phyloP scores from a whole-genome alignment of 2,797 vertebrate genomes.

The Masticophis lateralis region DNA sequence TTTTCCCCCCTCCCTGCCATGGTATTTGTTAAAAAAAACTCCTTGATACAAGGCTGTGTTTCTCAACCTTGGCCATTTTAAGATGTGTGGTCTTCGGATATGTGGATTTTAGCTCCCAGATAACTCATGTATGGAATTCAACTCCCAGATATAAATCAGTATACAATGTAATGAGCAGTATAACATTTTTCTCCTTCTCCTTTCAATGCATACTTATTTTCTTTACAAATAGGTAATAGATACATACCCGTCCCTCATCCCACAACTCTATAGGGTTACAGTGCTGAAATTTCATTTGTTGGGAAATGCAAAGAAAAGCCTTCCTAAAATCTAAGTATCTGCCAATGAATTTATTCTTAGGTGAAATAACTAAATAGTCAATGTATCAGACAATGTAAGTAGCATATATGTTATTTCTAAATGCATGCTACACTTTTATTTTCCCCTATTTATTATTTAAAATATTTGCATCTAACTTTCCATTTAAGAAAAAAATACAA shows the following conservation, averaged over 20 bases:
- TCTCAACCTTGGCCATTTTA: neutral
- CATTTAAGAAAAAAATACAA: neutral
- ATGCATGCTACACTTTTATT: neutral
- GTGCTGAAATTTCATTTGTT: neutral
- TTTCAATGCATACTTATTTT: neutral
- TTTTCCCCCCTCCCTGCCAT: fast-evolving
- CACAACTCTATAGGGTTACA: neutral
- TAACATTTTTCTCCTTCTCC: neutral
- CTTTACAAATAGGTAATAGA: neutral
- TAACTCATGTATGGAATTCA: neutral
- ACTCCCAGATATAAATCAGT: neutral
- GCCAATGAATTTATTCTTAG: too few species aligned
- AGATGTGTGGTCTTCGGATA: neutral
- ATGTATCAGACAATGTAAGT: neutral
- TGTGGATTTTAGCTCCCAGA: neutral
- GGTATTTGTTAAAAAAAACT: neutral
- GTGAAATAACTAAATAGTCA: too few species aligned
- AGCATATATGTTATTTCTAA: neutral
- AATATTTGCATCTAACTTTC: neutral
- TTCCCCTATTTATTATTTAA: neutral
- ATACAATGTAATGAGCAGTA: neutral
- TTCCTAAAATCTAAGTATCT: constrained; percentile 6
- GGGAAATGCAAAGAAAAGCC: neutral
- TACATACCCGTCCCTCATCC: neutral
- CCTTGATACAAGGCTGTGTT: neutral